These are phyloP conservation scores for Drosophila helvetica DNA, from an alignment of 2,888 invertebrate genomes.

Conservation along the genomic window DNA sequence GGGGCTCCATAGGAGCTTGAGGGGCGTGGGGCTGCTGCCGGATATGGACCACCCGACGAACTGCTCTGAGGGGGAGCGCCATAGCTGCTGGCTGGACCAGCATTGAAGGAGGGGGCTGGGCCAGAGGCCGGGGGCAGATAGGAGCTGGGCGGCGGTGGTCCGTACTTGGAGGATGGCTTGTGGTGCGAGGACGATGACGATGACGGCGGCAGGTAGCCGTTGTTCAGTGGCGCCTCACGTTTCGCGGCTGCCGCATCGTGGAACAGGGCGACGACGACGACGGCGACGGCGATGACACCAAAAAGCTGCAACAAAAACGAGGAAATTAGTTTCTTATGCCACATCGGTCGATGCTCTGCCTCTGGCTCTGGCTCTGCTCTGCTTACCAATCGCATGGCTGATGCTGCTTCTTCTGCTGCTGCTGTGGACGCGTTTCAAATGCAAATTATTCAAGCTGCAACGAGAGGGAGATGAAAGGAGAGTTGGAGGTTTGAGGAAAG, in stretches of 20 bases:
- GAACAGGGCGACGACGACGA: conserved; percentile 52
- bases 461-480: conserved; percentile 24
- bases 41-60: conserved; percentile 67
- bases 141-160: conserved; percentile 85
- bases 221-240: conserved; percentile 83
- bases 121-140: conserved; percentile 85
- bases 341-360: conserved; percentile 36
- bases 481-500: conserved; percentile 30
- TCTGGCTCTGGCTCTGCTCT: conserved; percentile 12
- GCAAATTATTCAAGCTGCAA: conserved; percentile 43
- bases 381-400: conserved; percentile 73
- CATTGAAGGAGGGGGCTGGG: conserved; percentile 80
- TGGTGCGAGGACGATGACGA: conserved; percentile 80
- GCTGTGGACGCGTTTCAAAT: conserved; percentile 59
- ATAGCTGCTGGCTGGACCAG: conserved; percentile 82
- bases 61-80: conserved; percentile 69
- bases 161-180: conserved; percentile 78
- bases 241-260: conserved; percentile 76
- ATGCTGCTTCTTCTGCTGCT: conserved; percentile 42
- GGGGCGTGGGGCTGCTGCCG: conserved; percentile 78
- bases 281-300: conserved; percentile 53
- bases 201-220: conserved; percentile 82
- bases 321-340: conserved; percentile 69
- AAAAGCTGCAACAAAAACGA: conserved; percentile 59
- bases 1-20: conserved; percentile 79